These are phyloP conservation scores for Chiloscyllium punctatum DNA, from an alignment of 2,797 vertebrate species.

Conservation along the genomic window DNA sequence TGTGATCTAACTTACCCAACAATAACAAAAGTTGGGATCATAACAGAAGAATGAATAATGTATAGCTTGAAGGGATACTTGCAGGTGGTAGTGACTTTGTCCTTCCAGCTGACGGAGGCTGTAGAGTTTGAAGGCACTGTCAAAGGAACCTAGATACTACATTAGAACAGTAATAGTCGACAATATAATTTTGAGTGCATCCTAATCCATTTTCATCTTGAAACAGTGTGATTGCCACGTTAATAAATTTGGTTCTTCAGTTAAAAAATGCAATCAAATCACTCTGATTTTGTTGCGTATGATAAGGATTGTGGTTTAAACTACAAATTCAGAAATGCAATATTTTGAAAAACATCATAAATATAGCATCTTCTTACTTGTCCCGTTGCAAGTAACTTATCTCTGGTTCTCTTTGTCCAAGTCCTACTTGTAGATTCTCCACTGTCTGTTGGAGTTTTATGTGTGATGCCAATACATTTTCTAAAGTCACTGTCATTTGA, in stretches of 20 bases:
- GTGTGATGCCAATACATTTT: slow-evolving; percentile 53
- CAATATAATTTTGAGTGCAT: neutral
- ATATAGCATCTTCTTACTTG: slow-evolving; percentile 47
- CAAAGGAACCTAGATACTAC: too few relatives aligned
- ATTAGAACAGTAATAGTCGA: neutral
- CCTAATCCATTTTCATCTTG: neutral
- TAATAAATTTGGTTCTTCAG: neutral
- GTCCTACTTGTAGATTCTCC: slow-evolving; percentile 53
- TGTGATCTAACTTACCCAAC: too few relatives aligned
- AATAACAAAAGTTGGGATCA: too few relatives aligned
- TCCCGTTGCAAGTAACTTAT: slow-evolving; percentile 53
- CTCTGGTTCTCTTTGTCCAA: slow-evolving; percentile 52
- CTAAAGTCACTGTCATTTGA: slow-evolving; percentile 50
- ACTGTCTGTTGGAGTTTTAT: slow-evolving; percentile 53
- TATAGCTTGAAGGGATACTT: too few relatives aligned
- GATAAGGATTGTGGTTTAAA: neutral
- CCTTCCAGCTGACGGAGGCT: too few relatives aligned
- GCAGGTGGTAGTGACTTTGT: too few relatives aligned
- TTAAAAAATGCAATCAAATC: neutral
- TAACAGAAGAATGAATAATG: too few relatives aligned
- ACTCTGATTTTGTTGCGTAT: neutral
- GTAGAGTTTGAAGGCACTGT: too few relatives aligned
- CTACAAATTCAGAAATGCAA: neutral
- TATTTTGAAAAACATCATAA: neutral
- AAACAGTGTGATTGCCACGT: neutral